Base-by-base conservation (phyloP, 2,113 vertebrate genomes). In the Heloderma charlesbogerti region DNA sequence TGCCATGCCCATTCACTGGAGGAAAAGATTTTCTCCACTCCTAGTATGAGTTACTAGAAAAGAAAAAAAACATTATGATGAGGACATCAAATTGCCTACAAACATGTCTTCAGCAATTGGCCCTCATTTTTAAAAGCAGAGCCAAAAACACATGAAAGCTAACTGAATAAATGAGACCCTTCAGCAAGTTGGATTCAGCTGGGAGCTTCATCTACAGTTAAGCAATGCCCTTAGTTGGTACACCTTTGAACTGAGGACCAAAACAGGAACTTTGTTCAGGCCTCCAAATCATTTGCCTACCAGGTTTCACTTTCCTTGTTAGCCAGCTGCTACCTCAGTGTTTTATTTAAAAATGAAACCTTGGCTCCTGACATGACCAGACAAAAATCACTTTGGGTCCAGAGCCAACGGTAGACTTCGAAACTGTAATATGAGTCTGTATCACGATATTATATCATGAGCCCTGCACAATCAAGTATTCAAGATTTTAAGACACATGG, bases 121-220 rank as follows among this genome's bases (percentile, higher is more conserved):
- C 92, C 77, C 29, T 91, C 87, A 89, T 60, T 93, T 90, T 60
- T 92, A 88, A 54, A 63, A 63, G 12, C 78, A 92, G 83, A 91
- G 84, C 63, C 90, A 93, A 94, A 94, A 93, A 91, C 45, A 81
- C 89, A 93, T 75, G 40, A 51, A 86, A 90, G n/a, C 57, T 94
- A 93, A 94, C 43, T 90, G 88, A 88, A 84, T 71, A 87, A 94
- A 93, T 1, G 45, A 87, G 84, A 91, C 29, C 72, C n/a, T 94
- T 90, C 84, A 93, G 63, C 91, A 87, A 88, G 69, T 60, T 87
- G 74, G 80, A 93, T 92, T 92, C 43, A 37, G 57, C 63, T 91
- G 78, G 78, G 78, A 86, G 74, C 78, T 94, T 57, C 57, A 90
- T 86, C 90, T 89, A 51, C 37, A 91, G 86, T 93, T 89, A 27